Conservation (phyloP, 2,888 invertebrate genomes). For the Scaeva pyrastri region DNA sequence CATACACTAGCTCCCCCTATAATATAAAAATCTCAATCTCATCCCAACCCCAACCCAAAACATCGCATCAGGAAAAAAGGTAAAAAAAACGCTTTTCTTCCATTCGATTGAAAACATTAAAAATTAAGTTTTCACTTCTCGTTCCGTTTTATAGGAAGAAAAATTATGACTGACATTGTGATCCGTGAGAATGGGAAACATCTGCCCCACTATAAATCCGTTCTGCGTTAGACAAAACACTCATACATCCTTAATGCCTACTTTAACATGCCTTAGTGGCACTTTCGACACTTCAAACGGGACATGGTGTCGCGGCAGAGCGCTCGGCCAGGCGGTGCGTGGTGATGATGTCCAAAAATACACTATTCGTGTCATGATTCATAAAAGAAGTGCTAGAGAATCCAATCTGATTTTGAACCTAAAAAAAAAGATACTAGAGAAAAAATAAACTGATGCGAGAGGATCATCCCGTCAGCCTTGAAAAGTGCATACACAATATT, state of each 20-base stretch:
- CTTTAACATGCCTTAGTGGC: constrained; percentile 58
- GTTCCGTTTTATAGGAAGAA: constrained; percentile 26
- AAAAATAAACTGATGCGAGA: background rate
- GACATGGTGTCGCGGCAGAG: too few relatives aligned
- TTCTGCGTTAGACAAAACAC: constrained; percentile 44
- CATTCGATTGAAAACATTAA: constrained; percentile 60
- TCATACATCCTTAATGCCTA: constrained; percentile 44
- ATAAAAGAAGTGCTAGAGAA: constrained; percentile 16
- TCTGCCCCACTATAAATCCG: constrained; percentile 72
- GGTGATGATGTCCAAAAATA: constrained; percentile 62
- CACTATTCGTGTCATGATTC: constrained; percentile 55
- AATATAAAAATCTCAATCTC: constrained; percentile 8
- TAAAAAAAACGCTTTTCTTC: constrained; percentile 31
- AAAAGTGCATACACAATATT: constrained; percentile 68
- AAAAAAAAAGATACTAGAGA: background rate
- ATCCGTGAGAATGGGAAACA: constrained; percentile 64
- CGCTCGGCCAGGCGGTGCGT: background rate
- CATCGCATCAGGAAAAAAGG: too few relatives aligned
- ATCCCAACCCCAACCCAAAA: too few relatives aligned
- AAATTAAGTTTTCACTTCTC: constrained; percentile 56
- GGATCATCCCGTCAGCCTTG: constrained; percentile 57
- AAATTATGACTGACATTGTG: constrained; percentile 61
- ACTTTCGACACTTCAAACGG: constrained; percentile 40
- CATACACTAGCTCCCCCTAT: too few relatives aligned
- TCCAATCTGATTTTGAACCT: background rate